These are phyloP conservation scores for Phthorimaea operculella DNA, from an alignment of 1,140 invertebrate species.

Conservation along the genomic window DNA sequence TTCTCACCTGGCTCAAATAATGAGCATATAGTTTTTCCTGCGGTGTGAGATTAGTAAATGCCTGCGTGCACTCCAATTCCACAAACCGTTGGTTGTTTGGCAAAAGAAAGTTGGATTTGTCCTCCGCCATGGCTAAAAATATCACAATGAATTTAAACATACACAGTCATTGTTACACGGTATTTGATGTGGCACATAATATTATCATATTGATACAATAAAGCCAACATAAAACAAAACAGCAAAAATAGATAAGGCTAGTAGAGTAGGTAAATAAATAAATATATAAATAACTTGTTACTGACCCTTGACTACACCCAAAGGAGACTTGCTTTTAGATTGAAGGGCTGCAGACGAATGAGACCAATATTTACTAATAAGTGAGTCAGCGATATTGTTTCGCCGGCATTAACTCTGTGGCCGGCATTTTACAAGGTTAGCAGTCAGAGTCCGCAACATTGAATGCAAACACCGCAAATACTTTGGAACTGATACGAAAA, in stretches of 20 bases:
- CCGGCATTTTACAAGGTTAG: constrained; percentile 54
- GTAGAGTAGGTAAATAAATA: neutral
- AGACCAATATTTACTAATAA: constrained; percentile 38
- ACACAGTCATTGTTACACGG: no score
- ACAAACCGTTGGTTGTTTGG: constrained; percentile 89
- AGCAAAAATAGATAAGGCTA: no score
- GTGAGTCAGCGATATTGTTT: constrained; percentile 50
- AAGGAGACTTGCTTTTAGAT: constrained; percentile 25
- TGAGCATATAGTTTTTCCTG: constrained; percentile 92
- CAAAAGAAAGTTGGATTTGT: constrained; percentile 73
- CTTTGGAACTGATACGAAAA: constrained; percentile 8
- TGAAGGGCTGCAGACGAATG: constrained; percentile 25
- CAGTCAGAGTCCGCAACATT: constrained; percentile 55
- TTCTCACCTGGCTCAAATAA: constrained; percentile 80
- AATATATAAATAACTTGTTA: constrained; percentile 23
- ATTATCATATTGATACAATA: no score
- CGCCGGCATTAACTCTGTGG: no score
- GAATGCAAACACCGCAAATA: constrained; percentile 7
- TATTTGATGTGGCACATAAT: no score
- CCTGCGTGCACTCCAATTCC: constrained; percentile 81
- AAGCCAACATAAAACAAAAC: no score
- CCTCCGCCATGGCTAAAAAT: constrained; percentile 51
- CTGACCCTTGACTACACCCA: constrained; percentile 55
- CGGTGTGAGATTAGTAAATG: constrained; percentile 83
- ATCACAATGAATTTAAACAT: no score